A percentile compares a stretch with the other conserved stretches of the same genome.
Evolutionary conservation across 1,140 invertebrate species (phyloP).

Genomic region (Monomorium pharaonis): DNA sequence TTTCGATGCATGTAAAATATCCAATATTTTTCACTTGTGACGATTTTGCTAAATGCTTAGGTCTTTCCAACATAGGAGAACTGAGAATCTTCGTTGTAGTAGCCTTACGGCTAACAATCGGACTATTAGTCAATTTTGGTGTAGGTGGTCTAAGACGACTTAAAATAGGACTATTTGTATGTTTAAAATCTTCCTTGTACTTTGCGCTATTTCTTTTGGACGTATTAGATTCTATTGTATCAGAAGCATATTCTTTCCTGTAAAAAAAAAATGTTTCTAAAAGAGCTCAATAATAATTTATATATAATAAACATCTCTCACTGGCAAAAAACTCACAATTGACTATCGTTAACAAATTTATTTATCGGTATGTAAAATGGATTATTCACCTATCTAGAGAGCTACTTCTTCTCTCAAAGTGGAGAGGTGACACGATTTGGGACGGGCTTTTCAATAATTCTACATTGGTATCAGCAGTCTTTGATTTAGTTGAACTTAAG

Average conservation of each 20-base stretch:
- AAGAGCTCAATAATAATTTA: conserved; percentile 28
- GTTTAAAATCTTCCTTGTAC: conserved; percentile 70
- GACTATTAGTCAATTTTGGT: conserved; percentile 78
- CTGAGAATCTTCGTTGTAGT: conserved; percentile 68
- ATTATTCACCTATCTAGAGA: conserved; percentile 74
- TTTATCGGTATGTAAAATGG: conserved; percentile 9
- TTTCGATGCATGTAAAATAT: conserved; percentile 77
- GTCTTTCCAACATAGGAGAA: conserved; percentile 72
- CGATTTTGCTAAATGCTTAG: conserved; percentile 72
- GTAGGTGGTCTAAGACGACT: conserved; percentile 75
- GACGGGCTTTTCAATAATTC: conserved; percentile 75
- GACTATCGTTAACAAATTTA: not conserved
- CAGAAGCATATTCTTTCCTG: conserved; percentile 74
- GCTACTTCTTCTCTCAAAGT: conserved; percentile 74
- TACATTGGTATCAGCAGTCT: conserved; percentile 67
- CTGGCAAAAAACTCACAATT: not conserved
- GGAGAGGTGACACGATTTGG: conserved; percentile 71
- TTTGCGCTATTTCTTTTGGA: conserved; percentile 74
- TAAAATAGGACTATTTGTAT: conserved; percentile 76
- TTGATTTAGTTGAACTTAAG: conserved; percentile 69
- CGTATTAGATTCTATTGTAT: conserved; percentile 77
- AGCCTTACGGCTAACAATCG: conserved; percentile 75
- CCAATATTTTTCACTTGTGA: conserved; percentile 76
- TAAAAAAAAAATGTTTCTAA: not conserved
- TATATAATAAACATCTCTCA: not conserved